Base-by-base conservation (phyloP, 2,113 vertebrate genomes). In the Plecotus auritus region DNA sequence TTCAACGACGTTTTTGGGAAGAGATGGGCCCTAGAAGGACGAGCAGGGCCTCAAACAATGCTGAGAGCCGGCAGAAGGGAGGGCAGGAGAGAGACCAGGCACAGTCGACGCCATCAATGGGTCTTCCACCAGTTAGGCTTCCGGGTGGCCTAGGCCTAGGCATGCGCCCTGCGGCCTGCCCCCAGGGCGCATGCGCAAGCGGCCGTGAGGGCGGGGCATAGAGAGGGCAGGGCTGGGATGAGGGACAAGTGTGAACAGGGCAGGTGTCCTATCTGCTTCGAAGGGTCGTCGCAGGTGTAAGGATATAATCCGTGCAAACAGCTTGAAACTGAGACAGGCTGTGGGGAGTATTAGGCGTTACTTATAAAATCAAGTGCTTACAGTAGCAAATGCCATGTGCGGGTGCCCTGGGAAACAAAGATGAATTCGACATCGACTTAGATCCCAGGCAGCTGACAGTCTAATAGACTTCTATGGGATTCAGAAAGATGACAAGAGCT, bases 181-280 rank as follows among this genome's bases (percentile, higher is more conserved):
- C 56, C 28, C 66, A 82, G 47, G 5, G 66, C 66, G 30, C 88
- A 72, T 32, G 88, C 13, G 49, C 77, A 88, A 42, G 8, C 45
- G 80, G 28, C 0, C 2, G 28, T 8, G 9, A 32, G 28, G 14
- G 4, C 4, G 5, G 1, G 35, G 7, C 28, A 35, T 26, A 72
- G 7, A 45, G 54, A 9, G 76, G 59, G 64, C 20, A 49, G 73
- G 42, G 64, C 12, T 9, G 30, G 22, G 45, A 18, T 51, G 16
- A 95, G 47, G 1, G 26, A 22, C n/a, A 64, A 77, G 35, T 64
- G 73, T 78, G 17, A 5, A 40, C 87, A 80, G 32, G 49, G 45
- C 20, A 73, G 10, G 73, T 54, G 93, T 90, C 59, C 61, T 72
- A 51, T 91, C 22, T 72, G 45, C n/a, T 84, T 80, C 73, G 49